Evolutionary conservation across 2,888 invertebrate species (phyloP).

Genomic region (Drosophila pseudotalamancana): DNA sequence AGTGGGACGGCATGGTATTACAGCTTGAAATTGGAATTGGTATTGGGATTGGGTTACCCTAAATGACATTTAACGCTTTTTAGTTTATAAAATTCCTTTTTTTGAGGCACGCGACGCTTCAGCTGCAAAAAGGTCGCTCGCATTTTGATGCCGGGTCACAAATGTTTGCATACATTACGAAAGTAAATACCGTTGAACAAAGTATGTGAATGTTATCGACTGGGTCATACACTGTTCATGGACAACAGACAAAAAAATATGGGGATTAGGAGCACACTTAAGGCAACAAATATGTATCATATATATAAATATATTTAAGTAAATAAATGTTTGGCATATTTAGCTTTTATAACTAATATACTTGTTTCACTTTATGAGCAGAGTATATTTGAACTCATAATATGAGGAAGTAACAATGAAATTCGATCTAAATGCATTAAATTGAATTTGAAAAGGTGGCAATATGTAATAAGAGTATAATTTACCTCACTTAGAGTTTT

Average conservation of each 20-base stretch:
- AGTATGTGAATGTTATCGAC: background rate
- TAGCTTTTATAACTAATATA: background rate
- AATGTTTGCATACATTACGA: slow-evolving; percentile 62
- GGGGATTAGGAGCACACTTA: no score
- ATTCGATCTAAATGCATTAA: slow-evolving; percentile 61
- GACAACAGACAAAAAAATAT: no score
- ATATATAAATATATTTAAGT: no score
- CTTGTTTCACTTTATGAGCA: background rate
- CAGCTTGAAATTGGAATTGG: slow-evolving; percentile 10
- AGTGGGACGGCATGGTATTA: slow-evolving; percentile 33
- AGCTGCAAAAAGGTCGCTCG: slow-evolving; percentile 56
- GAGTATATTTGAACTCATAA: slow-evolving; percentile 11
- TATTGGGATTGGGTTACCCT: slow-evolving; percentile 62
- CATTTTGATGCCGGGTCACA: slow-evolving; percentile 55
- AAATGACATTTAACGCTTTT: slow-evolving; percentile 80
- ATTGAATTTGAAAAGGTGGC: slow-evolving; percentile 55
- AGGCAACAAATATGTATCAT: no score
- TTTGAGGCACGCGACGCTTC: slow-evolving; percentile 60
- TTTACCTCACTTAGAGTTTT: slow-evolving; percentile 5
- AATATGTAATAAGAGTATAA: slow-evolving; percentile 19
- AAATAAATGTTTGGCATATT: no score
- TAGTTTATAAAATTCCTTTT: slow-evolving; percentile 70
- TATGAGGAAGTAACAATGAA: slow-evolving; percentile 42
- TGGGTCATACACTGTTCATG: background rate
- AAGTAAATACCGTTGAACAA: slow-evolving; percentile 5